Percentiles rank a stretch among this genome's conserved stretches.
Conservation (phyloP, 2,113 vertebrate species). For the Calcarius ornatus region DNA sequence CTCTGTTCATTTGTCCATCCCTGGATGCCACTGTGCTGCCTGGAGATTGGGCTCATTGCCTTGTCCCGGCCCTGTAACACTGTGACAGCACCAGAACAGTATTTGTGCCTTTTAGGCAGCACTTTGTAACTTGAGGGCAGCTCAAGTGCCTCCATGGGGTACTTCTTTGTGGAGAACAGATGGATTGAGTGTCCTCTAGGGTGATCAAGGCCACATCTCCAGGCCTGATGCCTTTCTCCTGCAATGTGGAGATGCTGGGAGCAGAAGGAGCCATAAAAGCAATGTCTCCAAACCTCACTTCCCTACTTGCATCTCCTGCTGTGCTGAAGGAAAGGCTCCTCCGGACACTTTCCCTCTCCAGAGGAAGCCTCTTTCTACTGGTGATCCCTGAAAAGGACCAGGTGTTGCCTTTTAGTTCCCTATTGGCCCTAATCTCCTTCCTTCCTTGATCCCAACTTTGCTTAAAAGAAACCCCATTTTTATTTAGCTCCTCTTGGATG, state of each 20-base stretch:
- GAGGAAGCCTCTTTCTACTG: constrained; percentile 26
- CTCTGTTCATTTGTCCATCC: background rate
- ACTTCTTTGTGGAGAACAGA: background rate
- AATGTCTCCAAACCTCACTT: background rate
- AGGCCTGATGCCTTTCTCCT: background rate
- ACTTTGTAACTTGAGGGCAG: background rate
- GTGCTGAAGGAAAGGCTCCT: background rate
- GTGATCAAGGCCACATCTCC: background rate
- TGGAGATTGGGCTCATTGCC: background rate
- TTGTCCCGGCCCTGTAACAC: background rate
- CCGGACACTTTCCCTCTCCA: background rate
- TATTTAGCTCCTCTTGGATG: constrained; percentile 70
- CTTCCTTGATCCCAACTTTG: constrained; percentile 60
- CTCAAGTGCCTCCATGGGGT: background rate
- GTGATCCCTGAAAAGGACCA: constrained; percentile 31
- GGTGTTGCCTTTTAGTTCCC: constrained; percentile 60
- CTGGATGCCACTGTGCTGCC: background rate
- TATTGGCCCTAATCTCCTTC: constrained; percentile 66
- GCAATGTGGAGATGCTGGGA: background rate
- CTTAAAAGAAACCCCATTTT: background rate
- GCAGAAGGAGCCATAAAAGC: background rate
- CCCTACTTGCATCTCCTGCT: background rate
- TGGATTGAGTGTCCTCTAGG: background rate
- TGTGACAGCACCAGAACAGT: background rate
- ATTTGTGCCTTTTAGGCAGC: background rate